phyloP scores from a whole-genome alignment of 2,797 vertebrate species.

The Pangasius sanitwongsei region DNA sequence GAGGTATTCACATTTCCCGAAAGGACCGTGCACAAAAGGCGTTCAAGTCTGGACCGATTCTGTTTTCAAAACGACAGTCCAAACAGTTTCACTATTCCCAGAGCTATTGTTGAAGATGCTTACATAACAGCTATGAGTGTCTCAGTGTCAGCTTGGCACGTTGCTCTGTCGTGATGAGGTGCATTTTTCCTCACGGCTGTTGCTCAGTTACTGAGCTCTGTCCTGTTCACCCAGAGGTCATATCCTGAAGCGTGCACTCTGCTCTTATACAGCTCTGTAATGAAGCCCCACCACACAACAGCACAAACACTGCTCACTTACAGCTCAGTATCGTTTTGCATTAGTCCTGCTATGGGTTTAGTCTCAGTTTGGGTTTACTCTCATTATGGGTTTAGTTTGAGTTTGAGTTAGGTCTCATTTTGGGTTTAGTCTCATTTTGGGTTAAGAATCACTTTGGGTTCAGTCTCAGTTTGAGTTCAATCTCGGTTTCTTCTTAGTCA shows the following conservation, averaged over 20 bases:
- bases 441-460: neutral
- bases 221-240: neutral
- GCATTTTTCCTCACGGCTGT: conserved; percentile 37
- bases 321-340: neutral
- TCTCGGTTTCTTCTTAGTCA: neutral
- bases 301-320: neutral
- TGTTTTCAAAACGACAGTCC: conserved; percentile 19
- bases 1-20: neutral
- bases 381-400: neutral
- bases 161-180: conserved; percentile 22
- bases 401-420: neutral
- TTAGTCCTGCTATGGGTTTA: neutral
- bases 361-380: neutral
- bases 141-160: conserved; percentile 14
- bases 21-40: neutral
- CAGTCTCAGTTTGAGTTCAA: neutral
- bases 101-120: conserved; percentile 26
- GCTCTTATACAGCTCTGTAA: neutral
- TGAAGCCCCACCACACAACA: neutral
- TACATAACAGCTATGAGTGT: conserved; percentile 17
- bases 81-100: conserved; percentile 22
- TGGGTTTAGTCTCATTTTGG: neutral
- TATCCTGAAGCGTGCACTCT: neutral
- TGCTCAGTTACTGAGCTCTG: conserved; percentile 33
- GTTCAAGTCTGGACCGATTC: neutral